These are phyloP conservation scores for Vimba vimba DNA, from an alignment of 2,113 vertebrate genomes.

Conservation along the genomic window DNA sequence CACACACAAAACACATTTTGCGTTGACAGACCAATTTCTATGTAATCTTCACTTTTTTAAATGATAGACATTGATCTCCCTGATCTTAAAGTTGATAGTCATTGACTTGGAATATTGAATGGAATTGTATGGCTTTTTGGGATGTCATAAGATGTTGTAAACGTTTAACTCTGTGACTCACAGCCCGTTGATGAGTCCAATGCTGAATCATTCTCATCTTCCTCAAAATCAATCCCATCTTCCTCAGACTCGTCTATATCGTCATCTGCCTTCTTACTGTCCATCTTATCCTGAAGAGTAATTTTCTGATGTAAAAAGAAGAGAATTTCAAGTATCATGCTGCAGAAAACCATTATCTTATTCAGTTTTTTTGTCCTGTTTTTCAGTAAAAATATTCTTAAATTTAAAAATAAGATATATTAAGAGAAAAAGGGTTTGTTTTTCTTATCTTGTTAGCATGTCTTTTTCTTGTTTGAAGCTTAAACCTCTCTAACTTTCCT, in stretches of 20 bases:
- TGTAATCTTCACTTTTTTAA: background rate
- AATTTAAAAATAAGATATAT: background rate
- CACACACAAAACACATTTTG: background rate
- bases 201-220: slow-evolving; percentile 16
- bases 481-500: background rate
- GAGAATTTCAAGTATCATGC: background rate
- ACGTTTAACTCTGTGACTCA: background rate
- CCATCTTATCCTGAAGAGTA: background rate
- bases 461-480: background rate
- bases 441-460: background rate
- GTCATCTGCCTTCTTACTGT: background rate
- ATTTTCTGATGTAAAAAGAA: background rate
- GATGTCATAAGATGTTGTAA: background rate
- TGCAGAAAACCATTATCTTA: background rate
- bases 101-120: background rate
- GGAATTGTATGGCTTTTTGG: background rate
- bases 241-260: background rate
- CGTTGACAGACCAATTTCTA: background rate
- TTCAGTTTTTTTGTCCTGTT: background rate
- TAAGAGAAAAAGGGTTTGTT: too few species aligned
- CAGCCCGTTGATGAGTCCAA: slow-evolving; percentile 1
- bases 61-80: background rate
- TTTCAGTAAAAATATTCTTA: background rate
- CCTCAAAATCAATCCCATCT: background rate
- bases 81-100: background rate